A percentile compares a stretch with the other conserved stretches of the same genome.
Evolutionary conservation across 2,113 vertebrate species (phyloP).

Genomic region (Psittacara wagleri): DNA sequence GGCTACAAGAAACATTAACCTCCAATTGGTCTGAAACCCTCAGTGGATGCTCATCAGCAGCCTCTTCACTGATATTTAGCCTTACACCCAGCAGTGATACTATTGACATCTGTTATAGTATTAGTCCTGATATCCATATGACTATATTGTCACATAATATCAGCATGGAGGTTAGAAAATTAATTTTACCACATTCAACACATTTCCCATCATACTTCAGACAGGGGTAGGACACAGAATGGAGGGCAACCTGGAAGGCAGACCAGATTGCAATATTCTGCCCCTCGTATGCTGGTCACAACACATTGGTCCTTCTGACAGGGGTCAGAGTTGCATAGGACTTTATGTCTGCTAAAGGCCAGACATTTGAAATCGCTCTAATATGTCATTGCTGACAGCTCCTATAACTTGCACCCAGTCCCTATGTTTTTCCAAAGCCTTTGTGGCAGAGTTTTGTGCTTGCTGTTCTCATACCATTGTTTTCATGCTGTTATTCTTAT

Average conservation of each 20-base stretch:
- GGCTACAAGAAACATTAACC: not conserved
- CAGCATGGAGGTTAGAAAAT: not conserved
- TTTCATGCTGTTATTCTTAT: not conserved
- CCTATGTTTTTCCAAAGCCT: not conserved
- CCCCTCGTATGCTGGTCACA: not conserved
- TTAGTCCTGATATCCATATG: not conserved
- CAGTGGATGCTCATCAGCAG: not conserved
- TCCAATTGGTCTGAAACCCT: not conserved
- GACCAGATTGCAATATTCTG: not conserved
- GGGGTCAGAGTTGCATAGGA: not conserved
- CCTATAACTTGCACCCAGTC: not conserved
- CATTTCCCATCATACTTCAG: not conserved
- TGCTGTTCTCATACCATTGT: not conserved
- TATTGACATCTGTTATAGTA: not conserved
- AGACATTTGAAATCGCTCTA: not conserved
- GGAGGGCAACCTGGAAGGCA: not conserved
- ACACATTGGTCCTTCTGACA: not conserved
- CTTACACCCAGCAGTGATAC: not conserved
- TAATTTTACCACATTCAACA: not conserved
- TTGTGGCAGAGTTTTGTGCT: not conserved
- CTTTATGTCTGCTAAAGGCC: not conserved
- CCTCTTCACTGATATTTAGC: not conserved
- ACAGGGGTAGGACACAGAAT: not conserved
- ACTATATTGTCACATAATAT: not conserved
- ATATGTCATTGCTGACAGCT: not conserved